Evolutionary conservation across 2,888 invertebrate genomes (phyloP), one percentile per base, ranked within the genome.

Genomic region (Hymenopus coronatus): DNA sequence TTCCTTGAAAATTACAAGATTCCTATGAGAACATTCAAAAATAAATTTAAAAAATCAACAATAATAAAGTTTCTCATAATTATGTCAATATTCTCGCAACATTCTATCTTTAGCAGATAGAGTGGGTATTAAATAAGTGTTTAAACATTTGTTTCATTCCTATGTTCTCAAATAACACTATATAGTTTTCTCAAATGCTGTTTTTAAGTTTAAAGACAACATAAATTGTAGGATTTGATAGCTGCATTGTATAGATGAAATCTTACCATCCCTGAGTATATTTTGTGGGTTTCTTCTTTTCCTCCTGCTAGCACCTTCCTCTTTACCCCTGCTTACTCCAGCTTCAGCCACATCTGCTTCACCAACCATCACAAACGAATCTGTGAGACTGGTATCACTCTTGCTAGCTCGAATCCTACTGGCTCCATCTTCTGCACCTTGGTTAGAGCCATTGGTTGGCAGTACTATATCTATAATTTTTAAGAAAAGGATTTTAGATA

Each of bases 341-440:
- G 89, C 70, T 6, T 91, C 91, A 28, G 90, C 88, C 91, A 93
- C 94, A 92, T 92, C 95, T 91, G 95, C 94, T 90, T 96, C 95
- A 46, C 87, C 88, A 25, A 98, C 95, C 91, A 98, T 95, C 3
- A 98, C 98, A 93, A 98, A 98, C 33, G 98, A 97, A 92, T 98
- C 98, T 0, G 97, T 97, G 28, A 98, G 95, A 92, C 98, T 98
- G 0, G 98, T 98, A 92, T 98, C 98, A 3, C 98, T 98, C 94
- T 98, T 98, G 93, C 98, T 98, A 14, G 97, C 95, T 87, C 98
- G 95, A 91, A 98, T 95, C 1, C 96, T 82, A 15, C 85, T 54
- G 15, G 88, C 33, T 28, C 70, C 70, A 30, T 90, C 90, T 28
- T 88, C 85, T 25, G 27, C 27, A 15, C 33, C 46, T 81, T 81